Evolutionary conservation across 2,113 vertebrate species (phyloP).

Genomic region (Syngnathoides biaculeatus): DNA sequence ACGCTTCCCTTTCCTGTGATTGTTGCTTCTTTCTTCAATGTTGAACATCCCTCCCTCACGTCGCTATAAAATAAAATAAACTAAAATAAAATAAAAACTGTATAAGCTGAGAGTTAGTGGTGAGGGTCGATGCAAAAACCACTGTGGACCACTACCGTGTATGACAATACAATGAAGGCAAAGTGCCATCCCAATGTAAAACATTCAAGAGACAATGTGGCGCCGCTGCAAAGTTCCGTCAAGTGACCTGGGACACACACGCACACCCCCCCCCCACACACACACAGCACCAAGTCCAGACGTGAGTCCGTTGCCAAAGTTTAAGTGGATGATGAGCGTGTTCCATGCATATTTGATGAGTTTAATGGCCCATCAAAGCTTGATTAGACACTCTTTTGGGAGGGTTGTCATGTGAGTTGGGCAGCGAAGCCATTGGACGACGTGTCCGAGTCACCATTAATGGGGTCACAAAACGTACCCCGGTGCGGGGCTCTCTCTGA

Average conservation of each 20-base stretch:
- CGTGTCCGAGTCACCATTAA: constrained; percentile 43
- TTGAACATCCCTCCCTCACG: too few species aligned
- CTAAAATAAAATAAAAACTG: too few species aligned
- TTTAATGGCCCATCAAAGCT: constrained; percentile 63
- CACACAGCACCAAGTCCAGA: constrained; percentile 45
- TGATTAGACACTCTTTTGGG: constrained; percentile 64
- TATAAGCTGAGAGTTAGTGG: constrained; percentile 24
- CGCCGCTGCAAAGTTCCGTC: constrained; percentile 42
- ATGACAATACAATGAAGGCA: constrained; percentile 58
- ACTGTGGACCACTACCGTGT: constrained; percentile 42
- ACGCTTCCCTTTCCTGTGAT: too few species aligned
- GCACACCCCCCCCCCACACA: constrained; percentile 10
- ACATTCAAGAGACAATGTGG: constrained; percentile 45
- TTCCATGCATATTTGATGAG: constrained; percentile 69
- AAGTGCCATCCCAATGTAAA: constrained; percentile 46
- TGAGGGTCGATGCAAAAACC: neutral
- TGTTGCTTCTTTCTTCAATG: neutral
- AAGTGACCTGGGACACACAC: constrained; percentile 32
- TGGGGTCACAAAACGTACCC: constrained; percentile 8
- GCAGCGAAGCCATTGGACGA: constrained; percentile 7
- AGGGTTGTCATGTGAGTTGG: constrained; percentile 43
- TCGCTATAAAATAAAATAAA: too few species aligned
- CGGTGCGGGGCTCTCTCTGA: neutral
- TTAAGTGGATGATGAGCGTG: constrained; percentile 68
- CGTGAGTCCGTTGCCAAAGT: constrained; percentile 64